A percentile compares a stretch with the other conserved stretches of the same genome.
phyloP scores from a whole-genome alignment of 2,888 invertebrate species.

The Meta bourneti region DNA sequence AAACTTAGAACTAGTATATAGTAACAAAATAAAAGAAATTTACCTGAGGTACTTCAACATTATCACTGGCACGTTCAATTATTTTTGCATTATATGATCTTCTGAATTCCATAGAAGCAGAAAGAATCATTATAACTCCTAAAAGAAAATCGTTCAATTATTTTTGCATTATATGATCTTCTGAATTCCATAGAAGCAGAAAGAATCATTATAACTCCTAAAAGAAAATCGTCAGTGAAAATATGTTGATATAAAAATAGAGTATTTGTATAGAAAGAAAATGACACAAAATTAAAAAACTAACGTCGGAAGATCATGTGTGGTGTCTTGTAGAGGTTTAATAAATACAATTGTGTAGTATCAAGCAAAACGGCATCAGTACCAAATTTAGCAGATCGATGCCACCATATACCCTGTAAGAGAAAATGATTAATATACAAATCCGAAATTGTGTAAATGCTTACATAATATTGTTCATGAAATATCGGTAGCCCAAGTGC shows the following conservation, averaged over 20 bases:
- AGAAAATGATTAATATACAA: neutral
- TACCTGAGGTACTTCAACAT: constrained; percentile 95
- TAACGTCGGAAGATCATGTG: constrained; percentile 94
- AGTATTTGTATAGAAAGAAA: neutral
- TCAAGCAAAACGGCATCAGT: constrained; percentile 96
- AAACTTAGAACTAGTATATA: too few relatives aligned
- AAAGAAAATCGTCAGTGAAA: constrained; percentile 51
- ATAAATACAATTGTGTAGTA: constrained; percentile 97
- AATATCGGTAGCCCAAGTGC: too few relatives aligned
- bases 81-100: constrained; percentile 96
- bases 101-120: constrained; percentile 97
- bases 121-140: constrained; percentile 95
- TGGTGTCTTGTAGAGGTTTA: constrained; percentile 96
- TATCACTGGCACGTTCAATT: constrained; percentile 93
- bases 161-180: constrained; percentile 94
- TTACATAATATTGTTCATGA: neutral
- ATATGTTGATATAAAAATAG: neutral
- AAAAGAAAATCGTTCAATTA: constrained; percentile 72
- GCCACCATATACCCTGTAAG: constrained; percentile 96
- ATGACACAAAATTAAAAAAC: constrained; percentile 67
- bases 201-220: constrained; percentile 94
- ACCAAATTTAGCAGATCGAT: constrained; percentile 96
- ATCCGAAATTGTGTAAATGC: neutral
- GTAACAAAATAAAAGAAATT: constrained; percentile 80
- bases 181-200: constrained; percentile 98